Base-by-base conservation (phyloP, 2,888 invertebrate species). In the Cybosia mesomella region DNA sequence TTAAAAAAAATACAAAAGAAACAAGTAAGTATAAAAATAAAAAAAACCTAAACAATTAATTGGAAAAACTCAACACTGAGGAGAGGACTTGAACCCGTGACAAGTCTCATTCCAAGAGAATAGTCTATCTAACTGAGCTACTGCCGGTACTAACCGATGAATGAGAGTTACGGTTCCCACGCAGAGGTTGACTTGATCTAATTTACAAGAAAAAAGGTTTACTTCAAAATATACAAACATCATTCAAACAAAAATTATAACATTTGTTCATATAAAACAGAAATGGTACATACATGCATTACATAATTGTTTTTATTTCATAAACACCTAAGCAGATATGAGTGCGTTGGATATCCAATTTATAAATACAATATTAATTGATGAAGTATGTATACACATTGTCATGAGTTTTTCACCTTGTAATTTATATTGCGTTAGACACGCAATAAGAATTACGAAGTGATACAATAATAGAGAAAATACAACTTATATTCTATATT, bases 321-420 rank as follows among this genome's bases (percentile, higher is more conserved):
- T 84, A 89, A 73, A 88, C 88, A 91, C 85, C 90, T 91, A 92
- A 93, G 92, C 92, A 89, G 92, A 93, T 93, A 93, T 93, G 93
- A 92, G 90, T 88, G 87, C 84, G 77, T 81, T 85, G 86, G 88
- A 91, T 91, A 91, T 92, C 87, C 81, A 73, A 74, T 76, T 80
- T 71, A 76, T 80, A 80, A 70, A 77, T 73, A 88, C 80, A 86
- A 82, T 80, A 87, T 81, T 83, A 83, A 85, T 86, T 84, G 84
- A 84, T 89, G 86, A 85, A 87, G 84, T 89, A 89, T 85, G 85
- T 87, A 88, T 91, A 91, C 86, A 91, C 85, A 88, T 86, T 89
- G 89, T 92, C 89, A 91, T 91, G 90, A 91, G 81, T 76, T 64
- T 61, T 58, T 61, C 78, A 68, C 73, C 55, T 79, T 85, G 84